These are phyloP conservation scores for Parasteatoda tepidariorum DNA, from an alignment of 1,140 invertebrate species.

Conservation along the genomic window DNA sequence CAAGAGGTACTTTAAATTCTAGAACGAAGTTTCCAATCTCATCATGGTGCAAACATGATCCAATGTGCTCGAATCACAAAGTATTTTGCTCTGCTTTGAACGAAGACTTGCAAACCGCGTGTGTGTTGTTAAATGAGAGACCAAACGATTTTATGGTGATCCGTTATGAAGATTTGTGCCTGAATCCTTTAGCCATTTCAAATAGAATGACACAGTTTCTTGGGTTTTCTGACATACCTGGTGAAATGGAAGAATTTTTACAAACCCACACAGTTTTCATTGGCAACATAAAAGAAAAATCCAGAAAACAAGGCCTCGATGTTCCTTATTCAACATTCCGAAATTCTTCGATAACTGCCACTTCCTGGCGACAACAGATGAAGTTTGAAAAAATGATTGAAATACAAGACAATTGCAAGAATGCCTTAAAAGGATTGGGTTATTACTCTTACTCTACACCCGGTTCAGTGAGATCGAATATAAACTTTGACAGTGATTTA, in stretches of 20 bases:
- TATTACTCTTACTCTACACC: constrained; percentile 31
- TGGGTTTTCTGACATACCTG: constrained; percentile 70
- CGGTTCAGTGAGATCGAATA: constrained; percentile 17
- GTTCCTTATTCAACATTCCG: constrained; percentile 52
- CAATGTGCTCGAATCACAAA: constrained; percentile 82
- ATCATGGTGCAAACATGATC: constrained; percentile 81
- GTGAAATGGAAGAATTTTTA: constrained; percentile 38
- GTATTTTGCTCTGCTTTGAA: constrained; percentile 84
- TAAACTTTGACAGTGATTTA: constrained; percentile 20
- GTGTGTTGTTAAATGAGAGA: constrained; percentile 76
- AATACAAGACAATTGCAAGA: constrained; percentile 42
- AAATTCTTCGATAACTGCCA: constrained; percentile 38
- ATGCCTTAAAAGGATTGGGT: constrained; percentile 39
- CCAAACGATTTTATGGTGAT: constrained; percentile 74
- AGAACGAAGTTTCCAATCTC: constrained; percentile 75
- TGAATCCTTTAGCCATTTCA: constrained; percentile 78
- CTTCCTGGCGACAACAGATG: constrained; percentile 29
- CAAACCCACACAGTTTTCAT: constrained; percentile 52
- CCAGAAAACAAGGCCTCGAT: constrained; percentile 6
- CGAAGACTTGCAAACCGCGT: constrained; percentile 75
- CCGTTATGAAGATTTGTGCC: constrained; percentile 85
- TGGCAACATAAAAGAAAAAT: neutral
- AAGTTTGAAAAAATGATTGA: constrained; percentile 16
- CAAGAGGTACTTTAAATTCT: constrained; percentile 86
- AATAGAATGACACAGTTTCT: constrained; percentile 81